Evolutionary conservation across 2,888 invertebrate genomes (phyloP).

Genomic region (Macrosoma leucophasiata): DNA sequence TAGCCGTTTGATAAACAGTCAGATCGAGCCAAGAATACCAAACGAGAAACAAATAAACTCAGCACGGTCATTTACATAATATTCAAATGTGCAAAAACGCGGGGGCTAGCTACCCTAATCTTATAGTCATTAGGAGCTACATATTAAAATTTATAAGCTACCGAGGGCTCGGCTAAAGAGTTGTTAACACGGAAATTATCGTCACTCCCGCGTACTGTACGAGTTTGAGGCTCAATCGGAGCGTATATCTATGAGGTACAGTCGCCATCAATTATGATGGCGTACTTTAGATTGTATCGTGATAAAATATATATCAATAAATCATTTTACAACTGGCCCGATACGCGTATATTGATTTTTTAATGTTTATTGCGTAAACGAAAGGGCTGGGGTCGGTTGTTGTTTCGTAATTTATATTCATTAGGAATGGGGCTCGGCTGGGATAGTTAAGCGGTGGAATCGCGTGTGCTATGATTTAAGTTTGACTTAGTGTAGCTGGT

Average conservation of each 20-base stretch:
- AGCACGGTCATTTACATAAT: slow-evolving; percentile 47
- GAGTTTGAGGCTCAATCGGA: slow-evolving; percentile 7
- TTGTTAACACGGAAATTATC: slow-evolving; percentile 70
- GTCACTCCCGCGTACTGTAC: slow-evolving; percentile 32
- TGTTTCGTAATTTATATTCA: slow-evolving; percentile 68
- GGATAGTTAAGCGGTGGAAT: too few species aligned
- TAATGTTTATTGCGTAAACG: slow-evolving; percentile 54
- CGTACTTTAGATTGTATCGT: slow-evolving; percentile 68
- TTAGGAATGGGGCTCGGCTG: slow-evolving; percentile 39
- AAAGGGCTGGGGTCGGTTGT: slow-evolving; percentile 57
- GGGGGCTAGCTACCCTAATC: slow-evolving; percentile 34
- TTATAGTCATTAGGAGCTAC: slow-evolving; percentile 56
- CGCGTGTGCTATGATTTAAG: too few species aligned
- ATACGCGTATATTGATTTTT: slow-evolving; percentile 69
- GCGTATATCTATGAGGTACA: slow-evolving; percentile 36
- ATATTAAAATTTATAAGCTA: slow-evolving; percentile 57
- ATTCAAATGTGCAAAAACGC: slow-evolving; percentile 56
- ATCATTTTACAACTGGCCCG: slow-evolving; percentile 59
- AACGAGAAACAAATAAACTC: slow-evolving; percentile 32
- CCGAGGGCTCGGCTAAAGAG: slow-evolving; percentile 48
- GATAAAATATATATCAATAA: slow-evolving; percentile 71
- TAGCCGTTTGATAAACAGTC: slow-evolving; percentile 32
- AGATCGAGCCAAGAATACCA: slow-evolving; percentile 38
- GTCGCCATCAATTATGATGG: slow-evolving; percentile 66
- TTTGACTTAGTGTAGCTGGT: too few species aligned